These are phyloP conservation scores for Carollia perspicillata DNA, from an alignment of 2,113 vertebrate genomes.

Conservation along the genomic window DNA sequence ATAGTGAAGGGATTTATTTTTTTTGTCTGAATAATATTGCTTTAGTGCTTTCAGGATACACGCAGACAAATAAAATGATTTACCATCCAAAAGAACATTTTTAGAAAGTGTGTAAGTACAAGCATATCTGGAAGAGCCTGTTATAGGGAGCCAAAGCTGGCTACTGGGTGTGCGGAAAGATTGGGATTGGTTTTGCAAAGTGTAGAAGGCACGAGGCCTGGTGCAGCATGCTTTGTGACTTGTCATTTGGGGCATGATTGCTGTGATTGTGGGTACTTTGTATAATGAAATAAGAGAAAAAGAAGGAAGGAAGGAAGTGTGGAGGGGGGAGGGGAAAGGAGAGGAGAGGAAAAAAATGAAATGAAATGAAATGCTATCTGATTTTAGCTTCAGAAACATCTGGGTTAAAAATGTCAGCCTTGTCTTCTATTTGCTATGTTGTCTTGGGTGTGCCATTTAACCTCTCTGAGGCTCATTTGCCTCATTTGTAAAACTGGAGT, in stretches of 20 bases:
- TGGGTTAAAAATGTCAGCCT: neutral
- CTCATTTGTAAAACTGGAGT: neutral
- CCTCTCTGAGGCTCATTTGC: neutral
- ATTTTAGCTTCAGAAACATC: conserved; percentile 26
- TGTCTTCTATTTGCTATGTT: neutral
- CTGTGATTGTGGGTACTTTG: neutral
- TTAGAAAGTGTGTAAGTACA: conserved; percentile 14
- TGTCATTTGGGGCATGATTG: neutral
- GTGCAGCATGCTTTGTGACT: neutral
- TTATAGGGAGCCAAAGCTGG: neutral
- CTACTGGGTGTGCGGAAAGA: neutral
- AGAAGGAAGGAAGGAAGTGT: neutral
- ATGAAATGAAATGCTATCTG: neutral
- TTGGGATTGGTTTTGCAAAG: neutral
- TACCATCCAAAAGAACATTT: conserved; percentile 28
- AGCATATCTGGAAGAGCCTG: neutral
- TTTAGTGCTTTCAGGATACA: conserved; percentile 40
- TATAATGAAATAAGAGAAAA: neutral
- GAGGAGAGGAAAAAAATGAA: neutral
- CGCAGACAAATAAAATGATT: conserved; percentile 48
- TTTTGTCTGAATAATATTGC: conserved; percentile 49
- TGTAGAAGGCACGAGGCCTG: neutral
- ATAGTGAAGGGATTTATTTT: conserved; percentile 25
- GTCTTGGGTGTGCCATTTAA: neutral
- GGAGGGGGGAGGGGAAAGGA: neutral